Conservation (phyloP, 2,888 invertebrate genomes). For the Microctonus aethiopoides region DNA sequence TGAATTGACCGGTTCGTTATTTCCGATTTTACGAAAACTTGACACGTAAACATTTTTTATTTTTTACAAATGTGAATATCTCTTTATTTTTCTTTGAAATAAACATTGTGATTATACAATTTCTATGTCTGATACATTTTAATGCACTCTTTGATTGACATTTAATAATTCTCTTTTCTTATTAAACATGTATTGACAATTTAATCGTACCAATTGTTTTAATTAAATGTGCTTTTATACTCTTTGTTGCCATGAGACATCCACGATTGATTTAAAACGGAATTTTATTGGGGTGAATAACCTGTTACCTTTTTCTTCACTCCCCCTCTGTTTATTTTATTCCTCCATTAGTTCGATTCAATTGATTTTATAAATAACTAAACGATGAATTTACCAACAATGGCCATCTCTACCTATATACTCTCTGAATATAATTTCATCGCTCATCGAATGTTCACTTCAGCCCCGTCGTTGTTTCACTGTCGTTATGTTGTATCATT, state of each 20-base stretch:
- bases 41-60: conserved; percentile 6
- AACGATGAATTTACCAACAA: conserved; percentile 11
- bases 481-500: neutral
- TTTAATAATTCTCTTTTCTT: neutral
- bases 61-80: neutral
- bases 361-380: conserved; percentile 14
- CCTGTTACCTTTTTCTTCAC: neutral
- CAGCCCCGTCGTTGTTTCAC: neutral
- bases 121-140: neutral
- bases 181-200: neutral
- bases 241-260: neutral
- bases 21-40: conserved; percentile 19
- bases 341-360: neutral
- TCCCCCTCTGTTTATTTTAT: conserved; percentile 6
- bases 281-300: conserved; percentile 21
- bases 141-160: neutral
- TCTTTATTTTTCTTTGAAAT: neutral
- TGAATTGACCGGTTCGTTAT: conserved; percentile 19
- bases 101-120: neutral
- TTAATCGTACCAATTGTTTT: neutral
- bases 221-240: neutral
- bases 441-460: neutral
- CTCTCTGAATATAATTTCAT: too few species aligned
- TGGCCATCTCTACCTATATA: neutral
- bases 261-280: neutral